phyloP scores from a whole-genome alignment of 2,113 vertebrate species.

The Pelobates fuscus region DNA sequence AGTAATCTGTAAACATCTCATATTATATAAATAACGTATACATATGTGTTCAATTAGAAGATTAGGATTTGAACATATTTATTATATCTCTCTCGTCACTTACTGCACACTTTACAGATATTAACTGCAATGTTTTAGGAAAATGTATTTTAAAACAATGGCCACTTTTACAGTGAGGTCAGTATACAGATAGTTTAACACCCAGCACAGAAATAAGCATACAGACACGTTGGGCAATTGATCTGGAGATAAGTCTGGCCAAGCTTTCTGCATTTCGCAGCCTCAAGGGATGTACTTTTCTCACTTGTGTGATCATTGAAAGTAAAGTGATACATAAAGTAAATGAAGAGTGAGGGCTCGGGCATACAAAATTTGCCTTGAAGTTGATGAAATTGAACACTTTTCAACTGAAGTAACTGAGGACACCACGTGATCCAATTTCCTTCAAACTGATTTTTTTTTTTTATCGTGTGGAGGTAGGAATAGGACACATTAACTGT shows the following conservation, averaged over 20 bases:
- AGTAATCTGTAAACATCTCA: too few relatives aligned
- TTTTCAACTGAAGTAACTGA: background rate
- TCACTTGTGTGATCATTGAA: background rate
- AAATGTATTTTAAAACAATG: too few relatives aligned
- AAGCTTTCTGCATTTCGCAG: background rate
- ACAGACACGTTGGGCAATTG: too few relatives aligned
- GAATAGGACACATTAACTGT: background rate
- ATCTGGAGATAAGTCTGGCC: background rate
- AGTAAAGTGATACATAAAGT: slow-evolving; percentile 6
- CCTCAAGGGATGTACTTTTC: slow-evolving; percentile 2
- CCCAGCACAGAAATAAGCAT: too few relatives aligned
- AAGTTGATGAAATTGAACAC: slow-evolving; percentile 4
- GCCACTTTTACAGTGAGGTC: too few relatives aligned
- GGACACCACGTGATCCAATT: background rate
- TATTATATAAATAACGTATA: too few relatives aligned
- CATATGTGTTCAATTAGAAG: too few relatives aligned
- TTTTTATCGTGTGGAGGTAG: background rate
- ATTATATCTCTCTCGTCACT: too few relatives aligned
- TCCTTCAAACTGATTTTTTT: background rate
- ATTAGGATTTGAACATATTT: too few relatives aligned
- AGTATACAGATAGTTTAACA: too few relatives aligned
- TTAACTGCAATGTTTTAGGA: too few relatives aligned
- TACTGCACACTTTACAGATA: too few relatives aligned
- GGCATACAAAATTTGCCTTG: background rate
- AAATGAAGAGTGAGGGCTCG: background rate